Conservation (phyloP, 2,797 vertebrate genomes). For the Tachyglossus aculeatus region DNA sequence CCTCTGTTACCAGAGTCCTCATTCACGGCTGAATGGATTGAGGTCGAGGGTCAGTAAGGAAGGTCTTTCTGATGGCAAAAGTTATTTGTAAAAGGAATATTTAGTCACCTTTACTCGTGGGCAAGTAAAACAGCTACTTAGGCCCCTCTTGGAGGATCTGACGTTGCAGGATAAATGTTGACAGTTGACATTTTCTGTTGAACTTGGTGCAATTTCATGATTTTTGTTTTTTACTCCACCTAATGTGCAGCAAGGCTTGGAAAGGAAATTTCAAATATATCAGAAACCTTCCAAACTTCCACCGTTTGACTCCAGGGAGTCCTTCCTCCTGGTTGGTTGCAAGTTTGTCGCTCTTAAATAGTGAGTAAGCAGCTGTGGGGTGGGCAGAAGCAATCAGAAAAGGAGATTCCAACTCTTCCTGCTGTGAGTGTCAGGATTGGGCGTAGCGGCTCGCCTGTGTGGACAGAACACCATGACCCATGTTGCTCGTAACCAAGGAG, state of each 20-base stretch:
- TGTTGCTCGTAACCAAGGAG: too few species aligned
- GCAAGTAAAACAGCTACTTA: constrained; percentile 2
- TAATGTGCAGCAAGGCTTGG: background rate
- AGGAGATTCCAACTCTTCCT: too few species aligned
- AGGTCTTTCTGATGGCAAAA: background rate
- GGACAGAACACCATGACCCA: too few species aligned
- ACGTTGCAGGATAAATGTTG: background rate
- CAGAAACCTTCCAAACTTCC: too few species aligned
- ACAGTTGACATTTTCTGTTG: background rate
- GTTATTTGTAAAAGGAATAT: background rate
- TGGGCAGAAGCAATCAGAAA: too few species aligned
- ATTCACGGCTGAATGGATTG: too few species aligned
- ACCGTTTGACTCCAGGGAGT: too few species aligned
- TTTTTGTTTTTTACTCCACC: background rate
- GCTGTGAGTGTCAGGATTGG: too few species aligned
- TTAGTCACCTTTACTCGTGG: background rate
- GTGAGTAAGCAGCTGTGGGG: too few species aligned
- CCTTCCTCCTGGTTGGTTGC: too few species aligned
- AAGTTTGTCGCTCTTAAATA: too few species aligned
- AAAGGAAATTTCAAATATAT: background rate
- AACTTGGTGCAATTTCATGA: background rate
- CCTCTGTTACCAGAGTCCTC: background rate
- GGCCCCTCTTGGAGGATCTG: background rate
- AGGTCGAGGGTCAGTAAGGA: background rate
- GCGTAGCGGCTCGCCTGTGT: too few species aligned